Conservation (phyloP, 1,140 invertebrate species). For the Drosophila sproati region DNA sequence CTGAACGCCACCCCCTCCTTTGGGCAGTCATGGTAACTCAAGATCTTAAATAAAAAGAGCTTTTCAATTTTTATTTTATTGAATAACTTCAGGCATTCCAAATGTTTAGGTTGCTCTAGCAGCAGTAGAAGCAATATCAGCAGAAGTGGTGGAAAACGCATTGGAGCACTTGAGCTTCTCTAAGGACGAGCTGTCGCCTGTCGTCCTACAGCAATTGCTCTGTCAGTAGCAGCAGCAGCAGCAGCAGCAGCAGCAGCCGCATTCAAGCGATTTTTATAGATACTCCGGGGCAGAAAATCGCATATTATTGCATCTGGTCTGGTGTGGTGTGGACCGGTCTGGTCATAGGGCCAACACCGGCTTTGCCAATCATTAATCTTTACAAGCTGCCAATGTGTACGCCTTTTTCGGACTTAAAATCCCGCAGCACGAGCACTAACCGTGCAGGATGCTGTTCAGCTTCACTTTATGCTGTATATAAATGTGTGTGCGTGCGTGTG, state of each 20-base stretch:
- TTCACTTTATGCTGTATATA: slow-evolving; percentile 19
- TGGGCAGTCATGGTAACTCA: slow-evolving; percentile 23
- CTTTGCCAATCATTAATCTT: slow-evolving; percentile 78
- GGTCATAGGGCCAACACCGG: slow-evolving; percentile 38
- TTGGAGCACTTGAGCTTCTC: slow-evolving; percentile 32
- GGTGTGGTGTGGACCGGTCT: not conserved
- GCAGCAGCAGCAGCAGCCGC: slow-evolving; percentile 42
- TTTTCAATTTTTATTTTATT: slow-evolving; percentile 82
- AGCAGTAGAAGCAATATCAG: slow-evolving; percentile 19
- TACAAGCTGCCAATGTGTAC: slow-evolving; percentile 79
- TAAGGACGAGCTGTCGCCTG: slow-evolving; percentile 52
- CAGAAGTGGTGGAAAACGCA: slow-evolving; percentile 11
- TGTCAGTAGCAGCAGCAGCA: slow-evolving; percentile 76
- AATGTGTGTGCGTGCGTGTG: slow-evolving; percentile 16
- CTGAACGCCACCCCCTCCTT: not conserved
- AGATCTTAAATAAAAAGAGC: slow-evolving; percentile 57
- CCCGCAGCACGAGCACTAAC: slow-evolving; percentile 42
- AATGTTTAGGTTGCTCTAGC: slow-evolving; percentile 56
- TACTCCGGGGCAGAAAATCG: slow-evolving; percentile 70
- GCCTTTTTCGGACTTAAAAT: slow-evolving; percentile 79
- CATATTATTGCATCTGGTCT: slow-evolving; percentile 74
- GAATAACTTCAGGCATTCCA: slow-evolving; percentile 80
- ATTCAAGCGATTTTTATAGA: slow-evolving; percentile 73
- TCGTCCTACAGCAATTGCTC: slow-evolving; percentile 67
- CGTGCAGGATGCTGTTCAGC: slow-evolving; percentile 23